Evolutionary conservation across 92 coral and sea anemone species (phyloP).

Genomic region (Epizoanthus stellaris): DNA sequence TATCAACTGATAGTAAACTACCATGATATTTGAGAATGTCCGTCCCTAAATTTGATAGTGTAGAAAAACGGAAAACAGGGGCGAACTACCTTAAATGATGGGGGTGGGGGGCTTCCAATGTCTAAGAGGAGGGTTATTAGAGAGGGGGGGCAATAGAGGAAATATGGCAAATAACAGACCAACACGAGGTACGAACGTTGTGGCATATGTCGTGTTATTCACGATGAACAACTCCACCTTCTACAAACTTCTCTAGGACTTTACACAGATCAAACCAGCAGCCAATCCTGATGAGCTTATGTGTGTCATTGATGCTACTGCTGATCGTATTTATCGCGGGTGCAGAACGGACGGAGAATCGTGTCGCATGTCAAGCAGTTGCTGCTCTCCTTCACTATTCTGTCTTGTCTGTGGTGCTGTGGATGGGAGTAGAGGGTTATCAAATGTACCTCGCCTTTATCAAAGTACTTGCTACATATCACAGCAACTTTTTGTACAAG

Average conservation of each 20-base stretch:
- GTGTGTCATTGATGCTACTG: conserved; percentile 80
- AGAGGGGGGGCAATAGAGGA: too few relatives aligned
- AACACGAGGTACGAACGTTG: too few relatives aligned
- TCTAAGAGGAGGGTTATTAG: too few relatives aligned
- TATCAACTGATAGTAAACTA: too few relatives aligned
- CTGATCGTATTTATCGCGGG: conserved; percentile 88
- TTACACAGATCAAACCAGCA: conserved; percentile 91
- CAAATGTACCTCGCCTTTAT: conserved; percentile 90
- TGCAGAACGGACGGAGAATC: conserved; percentile 58
- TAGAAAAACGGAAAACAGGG: too few relatives aligned
- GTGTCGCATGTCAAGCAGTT: conserved; percentile 69
- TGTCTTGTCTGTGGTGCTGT: conserved; percentile 76
- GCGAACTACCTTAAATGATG: too few relatives aligned
- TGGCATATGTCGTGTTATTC: too few relatives aligned
- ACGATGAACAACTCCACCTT: too few relatives aligned
- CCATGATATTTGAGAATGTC: too few relatives aligned
- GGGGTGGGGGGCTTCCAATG: too few relatives aligned
- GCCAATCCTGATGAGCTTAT: conserved; percentile 85
- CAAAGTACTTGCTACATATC: conserved; percentile 89
- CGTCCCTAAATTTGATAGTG: too few relatives aligned
- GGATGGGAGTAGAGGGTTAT: conserved; percentile 98
- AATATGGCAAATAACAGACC: too few relatives aligned
- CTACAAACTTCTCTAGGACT: conserved; percentile 53
- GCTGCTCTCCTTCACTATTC: conserved; percentile 85
- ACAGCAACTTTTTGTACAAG: conserved; percentile 81